A percentile compares a stretch with the other conserved stretches of the same genome.
These are phyloP conservation scores for Nemotelus pantherinus DNA, from an alignment of 2,888 invertebrate species.

Conservation along the genomic window DNA sequence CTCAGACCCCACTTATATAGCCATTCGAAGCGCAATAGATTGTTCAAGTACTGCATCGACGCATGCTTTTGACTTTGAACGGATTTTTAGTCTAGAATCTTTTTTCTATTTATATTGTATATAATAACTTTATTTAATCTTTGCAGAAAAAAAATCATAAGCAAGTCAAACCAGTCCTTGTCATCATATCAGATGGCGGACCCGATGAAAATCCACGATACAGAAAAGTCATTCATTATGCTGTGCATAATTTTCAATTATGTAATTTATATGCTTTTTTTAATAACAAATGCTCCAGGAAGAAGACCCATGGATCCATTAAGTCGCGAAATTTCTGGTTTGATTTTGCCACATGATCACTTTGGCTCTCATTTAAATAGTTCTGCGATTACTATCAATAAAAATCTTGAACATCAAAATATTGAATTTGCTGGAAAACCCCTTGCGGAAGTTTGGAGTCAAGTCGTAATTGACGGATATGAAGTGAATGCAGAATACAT, in stretches of 20 bases:
- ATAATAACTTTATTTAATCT: not conserved
- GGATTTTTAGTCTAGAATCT: too few relatives aligned
- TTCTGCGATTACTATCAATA: not conserved
- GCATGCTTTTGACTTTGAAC: too few relatives aligned
- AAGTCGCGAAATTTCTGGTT: too few relatives aligned
- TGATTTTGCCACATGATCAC: not conserved
- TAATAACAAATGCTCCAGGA: too few relatives aligned
- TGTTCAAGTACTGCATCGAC: too few relatives aligned
- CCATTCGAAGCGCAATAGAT: too few relatives aligned
- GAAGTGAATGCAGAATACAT: not conserved
- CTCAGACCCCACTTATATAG: too few relatives aligned
- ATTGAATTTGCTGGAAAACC: not conserved
- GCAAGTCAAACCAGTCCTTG: not conserved
- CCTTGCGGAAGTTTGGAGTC: not conserved
- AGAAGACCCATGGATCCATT: too few relatives aligned
- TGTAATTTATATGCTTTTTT: not conserved
- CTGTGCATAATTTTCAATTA: not conserved
- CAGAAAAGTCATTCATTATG: not conserved
- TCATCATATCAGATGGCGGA: not conserved
- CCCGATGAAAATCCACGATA: not conserved
- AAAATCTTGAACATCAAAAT: not conserved
- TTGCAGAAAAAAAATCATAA: not conserved
- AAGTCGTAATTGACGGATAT: not conserved
- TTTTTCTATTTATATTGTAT: not conserved
- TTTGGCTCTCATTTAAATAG: not conserved